A percentile compares a stretch with the other conserved stretches of the same genome.
These are phyloP conservation scores for Danionella cerebrum DNA, from an alignment of 2,113 vertebrate species.

Conservation along the genomic window DNA sequence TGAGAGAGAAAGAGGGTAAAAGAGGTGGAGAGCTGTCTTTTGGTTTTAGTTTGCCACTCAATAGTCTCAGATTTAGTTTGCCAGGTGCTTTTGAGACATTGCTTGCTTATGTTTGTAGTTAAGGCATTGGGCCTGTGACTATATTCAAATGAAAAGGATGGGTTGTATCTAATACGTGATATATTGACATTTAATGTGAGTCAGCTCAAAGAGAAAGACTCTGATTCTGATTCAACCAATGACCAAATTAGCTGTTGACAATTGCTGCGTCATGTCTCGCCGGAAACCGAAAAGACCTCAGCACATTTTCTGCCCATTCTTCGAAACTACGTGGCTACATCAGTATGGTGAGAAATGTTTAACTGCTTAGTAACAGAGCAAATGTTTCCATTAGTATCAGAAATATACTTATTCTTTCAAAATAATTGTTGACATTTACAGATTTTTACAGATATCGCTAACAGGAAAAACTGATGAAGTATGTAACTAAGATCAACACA, in stretches of 20 bases:
- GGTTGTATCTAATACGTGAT: neutral
- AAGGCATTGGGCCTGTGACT: neutral
- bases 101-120: constrained; percentile 20
- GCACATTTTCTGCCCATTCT: constrained; percentile 59
- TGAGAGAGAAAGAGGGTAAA: constrained; percentile 26
- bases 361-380: constrained; percentile 4
- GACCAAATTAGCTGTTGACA: constrained; percentile 38
- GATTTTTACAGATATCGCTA: neutral
- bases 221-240: constrained; percentile 40
- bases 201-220: neutral
- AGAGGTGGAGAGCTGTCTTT: constrained; percentile 24
- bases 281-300: constrained; percentile 66
- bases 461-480: too few relatives aligned
- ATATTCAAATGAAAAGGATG: neutral
- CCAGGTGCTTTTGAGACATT: constrained; percentile 19
- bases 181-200: neutral
- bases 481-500: too few relatives aligned
- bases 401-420: too few relatives aligned
- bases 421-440: neutral
- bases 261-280: constrained; percentile 60
- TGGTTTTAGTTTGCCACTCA: constrained; percentile 8
- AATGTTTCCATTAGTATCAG: neutral
- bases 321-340: constrained; percentile 50
- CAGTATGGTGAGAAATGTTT: constrained; percentile 58
- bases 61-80: constrained; percentile 17